phyloP scores from a whole-genome alignment of 2,113 vertebrate genomes.

The Dolichotis patagonum region DNA sequence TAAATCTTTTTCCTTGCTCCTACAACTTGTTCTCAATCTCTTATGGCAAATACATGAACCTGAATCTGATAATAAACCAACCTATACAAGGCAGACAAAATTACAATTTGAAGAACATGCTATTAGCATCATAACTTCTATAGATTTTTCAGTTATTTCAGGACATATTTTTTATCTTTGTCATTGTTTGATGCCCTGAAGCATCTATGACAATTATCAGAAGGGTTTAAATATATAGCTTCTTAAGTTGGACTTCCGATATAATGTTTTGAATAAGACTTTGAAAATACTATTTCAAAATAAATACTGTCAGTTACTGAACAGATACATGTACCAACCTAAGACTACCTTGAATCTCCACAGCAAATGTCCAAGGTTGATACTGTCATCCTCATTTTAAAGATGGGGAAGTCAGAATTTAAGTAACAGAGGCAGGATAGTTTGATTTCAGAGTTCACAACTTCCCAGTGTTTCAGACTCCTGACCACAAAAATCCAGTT shows the following conservation, averaged over 20 bases:
- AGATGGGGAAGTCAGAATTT: neutral
- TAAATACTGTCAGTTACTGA: neutral
- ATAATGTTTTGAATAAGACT: neutral
- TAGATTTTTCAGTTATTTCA: slow-evolving; percentile 35
- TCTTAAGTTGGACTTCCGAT: slow-evolving; percentile 24
- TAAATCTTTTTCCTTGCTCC: neutral
- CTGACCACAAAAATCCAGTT: neutral
- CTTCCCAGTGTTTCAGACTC: neutral
- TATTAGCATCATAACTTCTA: neutral
- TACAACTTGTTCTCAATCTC: neutral
- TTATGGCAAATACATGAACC: neutral
- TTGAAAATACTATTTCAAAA: neutral
- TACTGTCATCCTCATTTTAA: neutral
- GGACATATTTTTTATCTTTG: neutral
- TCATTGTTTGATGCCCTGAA: neutral
- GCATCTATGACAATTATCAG: slow-evolving; percentile 11
- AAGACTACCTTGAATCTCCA: neutral
- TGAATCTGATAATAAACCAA: neutral
- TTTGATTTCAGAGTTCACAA: neutral
- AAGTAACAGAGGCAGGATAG: neutral
- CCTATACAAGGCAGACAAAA: neutral
- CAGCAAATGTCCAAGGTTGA: neutral
- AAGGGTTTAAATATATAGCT: neutral
- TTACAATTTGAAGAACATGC: neutral
- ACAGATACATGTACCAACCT: neutral